phyloP scores from a whole-genome alignment of 2,797 vertebrate species.

The Lophotriccus pileatus region DNA sequence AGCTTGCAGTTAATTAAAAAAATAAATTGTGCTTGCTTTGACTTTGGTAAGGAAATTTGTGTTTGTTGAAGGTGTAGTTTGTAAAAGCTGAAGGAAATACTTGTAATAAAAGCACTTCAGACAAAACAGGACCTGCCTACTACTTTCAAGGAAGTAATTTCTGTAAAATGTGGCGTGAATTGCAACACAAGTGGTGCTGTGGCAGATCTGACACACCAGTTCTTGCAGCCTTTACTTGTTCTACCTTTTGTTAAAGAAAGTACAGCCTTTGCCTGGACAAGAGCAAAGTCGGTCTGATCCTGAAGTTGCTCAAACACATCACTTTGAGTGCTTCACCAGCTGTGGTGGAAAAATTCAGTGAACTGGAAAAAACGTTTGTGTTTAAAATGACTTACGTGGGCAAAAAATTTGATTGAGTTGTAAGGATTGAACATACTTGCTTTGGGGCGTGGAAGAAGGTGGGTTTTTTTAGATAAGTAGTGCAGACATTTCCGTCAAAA shows the following conservation, averaged over 20 bases:
- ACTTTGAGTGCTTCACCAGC: background rate
- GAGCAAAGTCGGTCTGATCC: background rate
- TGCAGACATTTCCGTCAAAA: background rate
- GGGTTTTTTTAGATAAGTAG: background rate
- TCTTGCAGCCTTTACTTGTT: background rate
- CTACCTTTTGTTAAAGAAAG: background rate
- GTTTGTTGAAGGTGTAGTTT: background rate
- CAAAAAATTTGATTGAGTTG: background rate
- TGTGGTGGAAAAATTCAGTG: background rate
- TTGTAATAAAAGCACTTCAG: background rate
- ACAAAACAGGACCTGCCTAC: background rate
- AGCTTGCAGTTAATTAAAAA: background rate
- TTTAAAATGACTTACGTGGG: background rate
- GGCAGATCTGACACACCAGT: background rate
- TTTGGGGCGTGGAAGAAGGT: background rate
- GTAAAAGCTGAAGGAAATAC: conserved; percentile 11
- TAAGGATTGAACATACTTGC: conserved; percentile 9
- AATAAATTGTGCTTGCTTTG: background rate
- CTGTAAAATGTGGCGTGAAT: background rate
- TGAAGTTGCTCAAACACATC: background rate
- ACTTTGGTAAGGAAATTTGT: background rate
- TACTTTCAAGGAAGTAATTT: conserved; percentile 50
- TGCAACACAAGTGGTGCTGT: background rate
- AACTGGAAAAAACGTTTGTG: background rate
- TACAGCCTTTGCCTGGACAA: background rate